Evolutionary conservation across 2,113 vertebrate species (phyloP).

Genomic region (Gavialis gangeticus): DNA sequence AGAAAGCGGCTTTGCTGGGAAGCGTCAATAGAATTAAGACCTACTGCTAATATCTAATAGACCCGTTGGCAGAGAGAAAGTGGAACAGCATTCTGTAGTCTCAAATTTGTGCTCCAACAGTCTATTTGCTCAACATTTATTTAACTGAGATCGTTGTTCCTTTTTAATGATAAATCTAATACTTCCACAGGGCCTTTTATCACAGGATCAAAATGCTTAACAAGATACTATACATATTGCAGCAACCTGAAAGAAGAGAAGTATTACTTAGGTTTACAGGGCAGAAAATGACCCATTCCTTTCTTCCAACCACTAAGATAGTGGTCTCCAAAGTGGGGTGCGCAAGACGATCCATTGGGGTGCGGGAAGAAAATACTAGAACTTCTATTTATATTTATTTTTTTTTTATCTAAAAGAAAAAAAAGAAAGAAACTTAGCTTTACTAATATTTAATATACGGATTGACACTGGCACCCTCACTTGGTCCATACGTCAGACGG

Average conservation of each 20-base stretch:
- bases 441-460: too few species aligned
- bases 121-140: not conserved
- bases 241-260: not conserved
- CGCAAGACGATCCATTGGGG: too few species aligned
- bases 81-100: not conserved
- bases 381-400: too few species aligned
- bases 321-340: too few species aligned
- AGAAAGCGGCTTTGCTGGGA: rapidly evolving
- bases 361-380: too few species aligned
- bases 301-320: not conserved
- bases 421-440: too few species aligned
- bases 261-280: rapidly evolving
- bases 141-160: not conserved
- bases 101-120: not conserved
- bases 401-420: too few species aligned
- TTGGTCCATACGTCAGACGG: too few species aligned
- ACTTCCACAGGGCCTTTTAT: not conserved
- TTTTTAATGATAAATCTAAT: not conserved
- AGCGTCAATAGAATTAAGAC: rapidly evolving
- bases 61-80: not conserved
- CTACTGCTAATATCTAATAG: not conserved
- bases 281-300: not conserved
- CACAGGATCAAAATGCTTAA: not conserved
- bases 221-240: not conserved
- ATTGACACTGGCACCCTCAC: too few species aligned